Evolutionary conservation across 1,140 invertebrate species (phyloP), one percentile per base, ranked within the genome.

Genomic region (Megathymus violae): DNA sequence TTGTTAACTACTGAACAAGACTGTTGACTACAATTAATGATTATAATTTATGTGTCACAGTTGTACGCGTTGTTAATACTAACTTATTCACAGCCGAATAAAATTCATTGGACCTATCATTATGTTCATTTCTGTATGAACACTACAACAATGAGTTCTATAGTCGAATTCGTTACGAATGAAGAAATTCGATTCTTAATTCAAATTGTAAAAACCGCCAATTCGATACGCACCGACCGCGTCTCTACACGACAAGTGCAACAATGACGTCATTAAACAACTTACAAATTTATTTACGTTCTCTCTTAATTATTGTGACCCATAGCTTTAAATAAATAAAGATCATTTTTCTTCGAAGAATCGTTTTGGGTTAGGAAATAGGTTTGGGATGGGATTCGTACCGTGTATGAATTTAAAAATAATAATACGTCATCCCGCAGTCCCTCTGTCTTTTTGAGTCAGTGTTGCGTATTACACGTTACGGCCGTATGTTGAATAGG

Each of bases 331-430:
- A 27, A 15, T 25, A 0, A 1, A 60, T 67, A 80, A 64, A 62
- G 71, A 38, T 54, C 22, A 54, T 54, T 54, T 43, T 54, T 22
- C 6, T 15, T 4, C 27, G 51, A 14, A 69, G 36, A 77, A 73
- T 78, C 47, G 47, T 44, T 38, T 63, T 41, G 38, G 44, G 59
- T 65, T 67, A 47, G 25, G 54, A 65, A 68, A 76, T 65, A 63
- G 41, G 31, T 54, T 50, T 58, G 10, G 40, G 56, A 64, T 31
- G 52, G 62, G 71, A 71, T 74, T 74, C 73, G 62, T 67, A 65
- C 67, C 51, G 76, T 76, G 75, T 82, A 87, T 88, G 81, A 88
- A 82, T 85, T 88, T 88, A 80, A 86, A 86, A 85, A 82, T 87
- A 88, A 86, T 86, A 85, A 87, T 77, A 81, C 79, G 78, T 86